Evolutionary conservation across 2,797 vertebrate genomes (phyloP).

Genomic region (Sebastes jordani): DNA sequence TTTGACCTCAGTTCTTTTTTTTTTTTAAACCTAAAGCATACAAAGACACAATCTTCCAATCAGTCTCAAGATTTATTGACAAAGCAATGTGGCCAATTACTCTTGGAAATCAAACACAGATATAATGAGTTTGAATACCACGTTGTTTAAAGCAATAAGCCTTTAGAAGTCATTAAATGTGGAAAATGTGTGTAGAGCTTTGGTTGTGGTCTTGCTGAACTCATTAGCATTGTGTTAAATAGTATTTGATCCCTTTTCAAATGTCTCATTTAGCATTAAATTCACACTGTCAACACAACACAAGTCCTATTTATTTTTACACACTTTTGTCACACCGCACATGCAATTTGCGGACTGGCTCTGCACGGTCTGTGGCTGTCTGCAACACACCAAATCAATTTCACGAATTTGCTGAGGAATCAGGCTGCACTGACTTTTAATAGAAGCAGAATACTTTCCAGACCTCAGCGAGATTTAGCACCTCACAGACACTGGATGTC

Average conservation of each 20-base stretch:
- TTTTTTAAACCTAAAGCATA: neutral
- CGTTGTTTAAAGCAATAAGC: neutral
- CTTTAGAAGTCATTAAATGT: conserved; percentile 15
- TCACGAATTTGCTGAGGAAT: conserved; percentile 42
- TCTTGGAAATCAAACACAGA: neutral
- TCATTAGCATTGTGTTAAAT: neutral
- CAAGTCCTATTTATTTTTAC: conserved; percentile 18
- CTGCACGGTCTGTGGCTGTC: conserved; percentile 42
- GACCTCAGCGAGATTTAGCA: conserved; percentile 40
- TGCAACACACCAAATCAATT: conserved; percentile 50
- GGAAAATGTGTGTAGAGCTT: neutral
- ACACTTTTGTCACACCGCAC: neutral
- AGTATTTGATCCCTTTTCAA: conserved; percentile 11
- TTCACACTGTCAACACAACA: conserved; percentile 20
- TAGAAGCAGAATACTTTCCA: conserved; percentile 47
- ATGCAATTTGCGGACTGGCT: conserved; percentile 34
- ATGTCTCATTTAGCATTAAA: conserved; percentile 13
- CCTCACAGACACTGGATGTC: conserved; percentile 8
- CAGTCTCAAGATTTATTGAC: conserved; percentile 12
- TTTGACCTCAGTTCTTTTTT: conserved; percentile 17
- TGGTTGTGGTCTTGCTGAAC: neutral
- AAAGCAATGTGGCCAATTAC: conserved; percentile 11
- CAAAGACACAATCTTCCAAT: conserved; percentile 10
- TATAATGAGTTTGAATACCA: conserved; percentile 1
- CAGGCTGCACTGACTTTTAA: conserved; percentile 26